Evolutionary conservation across 1,140 invertebrate species (phyloP).

Genomic region (Sinella curviseta): DNA sequence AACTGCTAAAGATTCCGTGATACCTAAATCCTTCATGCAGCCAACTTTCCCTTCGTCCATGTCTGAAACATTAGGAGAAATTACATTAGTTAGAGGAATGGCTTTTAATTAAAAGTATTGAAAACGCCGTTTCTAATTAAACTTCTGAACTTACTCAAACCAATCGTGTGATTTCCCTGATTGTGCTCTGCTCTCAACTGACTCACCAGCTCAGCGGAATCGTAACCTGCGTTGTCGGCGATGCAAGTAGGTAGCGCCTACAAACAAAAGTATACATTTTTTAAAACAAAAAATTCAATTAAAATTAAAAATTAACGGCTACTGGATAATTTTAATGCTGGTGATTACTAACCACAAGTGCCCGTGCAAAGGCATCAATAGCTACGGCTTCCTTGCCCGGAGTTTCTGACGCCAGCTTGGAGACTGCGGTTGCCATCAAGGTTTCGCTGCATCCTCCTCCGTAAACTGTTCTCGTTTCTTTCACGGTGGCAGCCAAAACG

Average conservation of each 20-base stretch:
- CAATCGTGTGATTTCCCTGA: conserved; percentile 72
- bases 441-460: conserved; percentile 92
- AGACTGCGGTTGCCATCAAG: conserved; percentile 92
- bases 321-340: no score
- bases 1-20: conserved; percentile 95
- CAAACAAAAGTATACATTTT: not conserved
- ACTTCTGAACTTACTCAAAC: conserved; percentile 69
- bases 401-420: conserved; percentile 78
- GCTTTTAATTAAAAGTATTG: no score
- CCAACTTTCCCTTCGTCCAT: conserved; percentile 82
- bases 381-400: conserved; percentile 96
- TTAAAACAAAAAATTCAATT: conserved; percentile 50
- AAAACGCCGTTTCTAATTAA: no score
- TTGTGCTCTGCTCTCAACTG: conserved; percentile 87
- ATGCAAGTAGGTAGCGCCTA: conserved; percentile 89
- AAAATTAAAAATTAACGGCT: conserved; percentile 51
- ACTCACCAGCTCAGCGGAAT: conserved; percentile 90
- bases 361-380: conserved; percentile 92
- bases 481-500: conserved; percentile 92
- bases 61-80: conserved; percentile 62
- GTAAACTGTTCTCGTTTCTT: conserved; percentile 85
- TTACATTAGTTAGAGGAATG: not conserved
- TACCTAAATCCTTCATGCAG: conserved; percentile 85
- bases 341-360: conserved; percentile 67
- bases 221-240: conserved; percentile 97